Conservation (phyloP, 2,113 vertebrate genomes). For the Triplophysa rosa region DNA sequence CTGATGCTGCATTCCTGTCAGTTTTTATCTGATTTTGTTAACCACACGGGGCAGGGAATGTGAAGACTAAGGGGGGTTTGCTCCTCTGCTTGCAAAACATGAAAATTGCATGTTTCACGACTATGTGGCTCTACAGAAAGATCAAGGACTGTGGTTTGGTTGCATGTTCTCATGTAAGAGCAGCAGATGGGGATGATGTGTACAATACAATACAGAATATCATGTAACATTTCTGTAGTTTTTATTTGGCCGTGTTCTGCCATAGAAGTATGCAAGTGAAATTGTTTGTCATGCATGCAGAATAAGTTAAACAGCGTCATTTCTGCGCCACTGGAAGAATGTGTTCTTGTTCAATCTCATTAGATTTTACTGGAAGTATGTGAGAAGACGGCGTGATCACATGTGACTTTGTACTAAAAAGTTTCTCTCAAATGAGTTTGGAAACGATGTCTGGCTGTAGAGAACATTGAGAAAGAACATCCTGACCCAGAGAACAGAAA, state of each 20-base stretch:
- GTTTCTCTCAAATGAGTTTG: neutral
- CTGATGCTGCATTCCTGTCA: constrained; percentile 24
- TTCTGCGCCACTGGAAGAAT: neutral
- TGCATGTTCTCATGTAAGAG: constrained; percentile 20
- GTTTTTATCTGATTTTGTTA: constrained; percentile 41
- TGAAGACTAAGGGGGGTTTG: neutral
- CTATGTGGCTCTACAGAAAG: constrained; percentile 5
- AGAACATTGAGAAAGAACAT: constrained; percentile 18
- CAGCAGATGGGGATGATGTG: neutral
- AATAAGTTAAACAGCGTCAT: neutral
- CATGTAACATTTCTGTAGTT: too few species aligned
- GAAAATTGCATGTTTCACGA: constrained; percentile 32
- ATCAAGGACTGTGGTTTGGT: constrained; percentile 19
- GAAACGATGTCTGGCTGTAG: neutral
- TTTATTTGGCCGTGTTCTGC: too few species aligned
- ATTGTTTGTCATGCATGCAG: neutral
- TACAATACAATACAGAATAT: neutral
- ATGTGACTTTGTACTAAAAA: neutral
- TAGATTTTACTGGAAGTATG: neutral
- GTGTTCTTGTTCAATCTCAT: too few species aligned
- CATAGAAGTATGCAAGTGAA: too few species aligned
- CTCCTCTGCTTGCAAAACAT: constrained; percentile 44
- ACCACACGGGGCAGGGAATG: constrained; percentile 5
- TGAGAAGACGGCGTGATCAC: neutral
- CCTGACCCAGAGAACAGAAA: constrained; percentile 5